Evolutionary conservation across 2,888 invertebrate genomes (phyloP).

Genomic region (Kuschelorhynchus macadamiae): DNA sequence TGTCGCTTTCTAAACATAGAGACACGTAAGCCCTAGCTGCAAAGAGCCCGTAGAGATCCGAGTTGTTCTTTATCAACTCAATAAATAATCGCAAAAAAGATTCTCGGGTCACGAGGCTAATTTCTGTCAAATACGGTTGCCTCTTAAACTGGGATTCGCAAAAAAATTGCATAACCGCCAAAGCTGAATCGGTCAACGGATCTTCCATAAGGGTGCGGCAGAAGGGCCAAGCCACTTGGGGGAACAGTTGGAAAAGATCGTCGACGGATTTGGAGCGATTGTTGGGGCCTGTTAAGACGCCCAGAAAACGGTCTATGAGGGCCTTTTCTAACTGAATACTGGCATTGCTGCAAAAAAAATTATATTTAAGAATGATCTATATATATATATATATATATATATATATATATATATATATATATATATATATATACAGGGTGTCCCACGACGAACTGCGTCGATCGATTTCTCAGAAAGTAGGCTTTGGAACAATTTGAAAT

Average conservation of each 20-base stretch:
- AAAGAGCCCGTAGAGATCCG: conserved; percentile 53
- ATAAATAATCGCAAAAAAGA: conserved; percentile 52
- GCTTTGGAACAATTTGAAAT: too few relatives aligned
- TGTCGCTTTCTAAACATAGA: conserved; percentile 48
- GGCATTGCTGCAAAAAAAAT: conserved; percentile 57
- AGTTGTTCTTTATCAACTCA: conserved; percentile 52
- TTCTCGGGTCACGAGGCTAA: conserved; percentile 30
- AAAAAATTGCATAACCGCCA: conserved; percentile 58
- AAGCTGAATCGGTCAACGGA: conserved; percentile 52
- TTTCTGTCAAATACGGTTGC: conserved; percentile 39
- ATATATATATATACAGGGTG: too few relatives aligned
- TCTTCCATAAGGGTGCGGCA: conserved; percentile 47
- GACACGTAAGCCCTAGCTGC: conserved; percentile 53
- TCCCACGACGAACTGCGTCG: too few relatives aligned
- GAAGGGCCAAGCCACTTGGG: conserved; percentile 51
- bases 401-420: too few relatives aligned
- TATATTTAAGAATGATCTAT: too few relatives aligned
- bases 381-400: too few relatives aligned
- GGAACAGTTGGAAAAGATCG: conserved; percentile 56
- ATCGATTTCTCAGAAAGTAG: too few relatives aligned
- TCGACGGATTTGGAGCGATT: conserved; percentile 56
- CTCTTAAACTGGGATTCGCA: conserved; percentile 55
- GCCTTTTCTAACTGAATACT: conserved; percentile 56
- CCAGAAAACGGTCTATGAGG: conserved; percentile 57
- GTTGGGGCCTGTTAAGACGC: conserved; percentile 52